Evolutionary conservation across 2,888 invertebrate species (phyloP).

Genomic region (Fissipunctia ypsillon): DNA sequence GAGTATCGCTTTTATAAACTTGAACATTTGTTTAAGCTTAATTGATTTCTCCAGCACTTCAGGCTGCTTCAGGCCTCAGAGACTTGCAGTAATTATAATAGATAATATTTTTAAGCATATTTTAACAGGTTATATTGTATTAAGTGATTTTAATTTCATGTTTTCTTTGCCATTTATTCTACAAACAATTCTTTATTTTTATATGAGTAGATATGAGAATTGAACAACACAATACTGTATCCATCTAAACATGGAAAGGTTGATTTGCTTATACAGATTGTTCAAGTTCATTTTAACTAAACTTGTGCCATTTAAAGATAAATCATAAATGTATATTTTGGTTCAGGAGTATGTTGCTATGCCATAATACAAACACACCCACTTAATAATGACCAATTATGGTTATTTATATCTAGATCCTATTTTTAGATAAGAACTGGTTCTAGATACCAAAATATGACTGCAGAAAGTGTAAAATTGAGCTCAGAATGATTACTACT

Average conservation of each 20-base stretch:
- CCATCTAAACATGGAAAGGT: neutral
- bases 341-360: constrained; percentile 10
- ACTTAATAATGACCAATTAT: constrained; percentile 46
- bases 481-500: neutral
- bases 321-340: constrained; percentile 1
- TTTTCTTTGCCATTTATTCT: neutral
- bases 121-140: neutral
- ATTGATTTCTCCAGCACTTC: neutral
- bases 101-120: neutral
- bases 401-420: constrained; percentile 48
- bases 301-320: neutral
- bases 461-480: neutral
- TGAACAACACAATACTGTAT: neutral
- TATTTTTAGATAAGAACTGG: constrained; percentile 37
- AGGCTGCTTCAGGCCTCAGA: neutral
- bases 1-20: neutral
- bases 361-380: constrained; percentile 19
- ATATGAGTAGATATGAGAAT: constrained; percentile 25
- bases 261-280: neutral
- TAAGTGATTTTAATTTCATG: neutral
- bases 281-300: neutral
- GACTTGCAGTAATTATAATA: neutral
- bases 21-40: neutral
- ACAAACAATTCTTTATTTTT: constrained; percentile 2
- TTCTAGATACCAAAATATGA: constrained; percentile 42